These are phyloP conservation scores for Pheosia tremula DNA, from an alignment of 2,888 invertebrate species.

Conservation along the genomic window DNA sequence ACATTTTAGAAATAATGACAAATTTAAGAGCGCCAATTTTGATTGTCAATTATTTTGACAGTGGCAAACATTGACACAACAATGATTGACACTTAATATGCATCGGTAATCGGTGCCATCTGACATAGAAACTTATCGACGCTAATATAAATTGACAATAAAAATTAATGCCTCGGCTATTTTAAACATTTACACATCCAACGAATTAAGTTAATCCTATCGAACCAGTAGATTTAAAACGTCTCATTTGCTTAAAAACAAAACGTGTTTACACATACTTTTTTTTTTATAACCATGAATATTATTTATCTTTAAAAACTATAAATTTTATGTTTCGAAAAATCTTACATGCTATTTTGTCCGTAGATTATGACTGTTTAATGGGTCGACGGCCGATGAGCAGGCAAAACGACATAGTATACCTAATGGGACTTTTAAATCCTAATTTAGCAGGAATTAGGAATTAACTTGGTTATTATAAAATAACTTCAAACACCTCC, in stretches of 20 bases:
- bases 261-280: slow-evolving; percentile 33
- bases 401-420: too few species aligned
- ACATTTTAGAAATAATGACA: slow-evolving; percentile 27
- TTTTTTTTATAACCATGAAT: slow-evolving; percentile 37
- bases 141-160: too few species aligned
- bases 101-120: too few species aligned
- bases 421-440: too few species aligned
- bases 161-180: neutral
- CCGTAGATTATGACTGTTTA: too few species aligned
- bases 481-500: too few species aligned
- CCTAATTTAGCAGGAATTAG: too few species aligned
- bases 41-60: neutral
- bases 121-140: too few species aligned
- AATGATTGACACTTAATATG: too few species aligned
- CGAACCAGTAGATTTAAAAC: slow-evolving; percentile 28
- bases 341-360: slow-evolving; percentile 18
- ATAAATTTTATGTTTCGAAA: slow-evolving; percentile 39
- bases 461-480: too few species aligned
- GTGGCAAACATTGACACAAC: too few species aligned
- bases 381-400: too few species aligned
- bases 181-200: slow-evolving; percentile 24
- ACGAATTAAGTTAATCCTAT: slow-evolving; percentile 25
- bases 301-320: slow-evolving; percentile 39
- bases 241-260: slow-evolving; percentile 16
- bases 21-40: neutral